Evolutionary conservation across 2,797 vertebrate genomes (phyloP).

Genomic region (Microtus obscurus): DNA sequence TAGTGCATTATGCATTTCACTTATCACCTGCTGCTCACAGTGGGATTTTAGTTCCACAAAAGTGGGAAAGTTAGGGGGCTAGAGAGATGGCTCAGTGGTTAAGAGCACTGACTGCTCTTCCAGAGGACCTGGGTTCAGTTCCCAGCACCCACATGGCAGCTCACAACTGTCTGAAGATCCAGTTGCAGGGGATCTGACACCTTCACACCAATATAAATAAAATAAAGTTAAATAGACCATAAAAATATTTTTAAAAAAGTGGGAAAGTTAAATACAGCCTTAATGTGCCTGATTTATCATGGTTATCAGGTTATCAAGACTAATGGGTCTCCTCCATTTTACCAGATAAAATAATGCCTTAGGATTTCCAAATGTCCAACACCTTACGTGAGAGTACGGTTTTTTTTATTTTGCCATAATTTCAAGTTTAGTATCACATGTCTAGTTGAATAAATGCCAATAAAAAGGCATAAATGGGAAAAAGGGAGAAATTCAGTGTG

Average conservation of each 20-base stretch:
- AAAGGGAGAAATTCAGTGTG: not conserved
- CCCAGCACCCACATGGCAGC: no score
- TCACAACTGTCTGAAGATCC: no score
- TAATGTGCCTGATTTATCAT: no score
- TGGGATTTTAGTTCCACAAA: not conserved
- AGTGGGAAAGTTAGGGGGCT: not conserved
- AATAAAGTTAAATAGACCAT: no score
- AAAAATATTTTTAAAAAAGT: not conserved
- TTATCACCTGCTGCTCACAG: not conserved
- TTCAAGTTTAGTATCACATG: not conserved
- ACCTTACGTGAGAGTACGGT: not conserved
- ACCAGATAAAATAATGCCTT: conserved; percentile 41
- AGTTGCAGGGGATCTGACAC: no score
- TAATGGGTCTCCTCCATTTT: conserved; percentile 35
- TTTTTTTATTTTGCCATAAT: not conserved
- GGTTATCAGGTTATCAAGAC: not conserved
- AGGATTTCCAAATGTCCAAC: conserved; percentile 15
- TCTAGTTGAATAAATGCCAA: not conserved
- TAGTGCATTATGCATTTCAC: not conserved
- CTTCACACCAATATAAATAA: no score
- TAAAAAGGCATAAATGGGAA: not conserved
- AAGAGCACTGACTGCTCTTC: no score
- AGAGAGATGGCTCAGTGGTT: no score
- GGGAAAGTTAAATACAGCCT: not conserved
- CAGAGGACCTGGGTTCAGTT: no score